Evolutionary conservation across 2,113 vertebrate species (phyloP).

Genomic region (Orthonyx spaldingii): DNA sequence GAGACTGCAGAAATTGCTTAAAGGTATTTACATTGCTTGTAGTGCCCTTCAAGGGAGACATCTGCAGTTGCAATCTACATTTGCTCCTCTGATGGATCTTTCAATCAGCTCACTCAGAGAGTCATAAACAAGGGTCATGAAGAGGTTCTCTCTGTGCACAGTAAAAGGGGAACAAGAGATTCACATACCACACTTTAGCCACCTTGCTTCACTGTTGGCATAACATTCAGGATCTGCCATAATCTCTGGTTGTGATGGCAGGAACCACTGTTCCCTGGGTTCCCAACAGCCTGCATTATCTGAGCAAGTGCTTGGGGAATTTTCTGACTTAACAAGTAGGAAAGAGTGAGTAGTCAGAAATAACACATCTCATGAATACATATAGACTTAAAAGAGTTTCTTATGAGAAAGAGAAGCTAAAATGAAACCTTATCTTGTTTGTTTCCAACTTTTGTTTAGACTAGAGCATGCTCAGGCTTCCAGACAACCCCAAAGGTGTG

Average conservation of each 20-base stretch:
- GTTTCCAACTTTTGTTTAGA: not conserved
- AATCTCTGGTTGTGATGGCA: not conserved
- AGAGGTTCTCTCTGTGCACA: not conserved
- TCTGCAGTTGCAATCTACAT: not conserved
- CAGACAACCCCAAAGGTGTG: not conserved
- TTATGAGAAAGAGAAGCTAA: not conserved
- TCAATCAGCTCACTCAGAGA: not conserved
- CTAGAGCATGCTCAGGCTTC: not conserved
- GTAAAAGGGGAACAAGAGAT: not conserved
- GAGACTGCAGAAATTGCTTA: not conserved
- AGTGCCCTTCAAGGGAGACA: not conserved
- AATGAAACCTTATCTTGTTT: not conserved
- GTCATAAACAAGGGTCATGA: not conserved
- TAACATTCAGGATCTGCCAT: not conserved
- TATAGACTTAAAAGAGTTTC: not conserved
- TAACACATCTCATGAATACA: not conserved
- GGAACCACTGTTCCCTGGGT: not conserved
- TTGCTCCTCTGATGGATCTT: not conserved
- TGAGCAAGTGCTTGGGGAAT: not conserved
- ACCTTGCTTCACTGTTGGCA: not conserved
- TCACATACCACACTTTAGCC: not conserved
- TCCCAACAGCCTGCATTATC: not conserved
- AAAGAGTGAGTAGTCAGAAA: not conserved
- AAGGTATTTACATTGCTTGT: not conserved
- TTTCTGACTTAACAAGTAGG: not conserved